Percentiles rank a stretch among this genome's conserved stretches.
These are phyloP conservation scores for Agrotis ipsilon DNA, from an alignment of 2,888 invertebrate species.

Conservation along the genomic window DNA sequence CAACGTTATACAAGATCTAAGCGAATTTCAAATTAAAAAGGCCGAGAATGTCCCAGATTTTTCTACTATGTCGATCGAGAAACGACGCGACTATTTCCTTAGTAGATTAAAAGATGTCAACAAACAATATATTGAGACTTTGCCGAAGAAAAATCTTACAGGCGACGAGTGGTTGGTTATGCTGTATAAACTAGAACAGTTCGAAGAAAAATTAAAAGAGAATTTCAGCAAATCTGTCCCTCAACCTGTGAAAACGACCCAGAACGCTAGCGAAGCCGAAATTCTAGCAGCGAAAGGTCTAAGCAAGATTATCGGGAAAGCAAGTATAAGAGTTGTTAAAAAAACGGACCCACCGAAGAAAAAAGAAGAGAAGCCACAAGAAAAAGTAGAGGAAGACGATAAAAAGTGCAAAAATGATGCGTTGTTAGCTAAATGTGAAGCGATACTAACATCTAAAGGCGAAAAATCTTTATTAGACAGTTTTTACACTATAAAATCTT, in stretches of 20 bases:
- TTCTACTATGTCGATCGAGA: conserved; percentile 72
- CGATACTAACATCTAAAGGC: conserved; percentile 82
- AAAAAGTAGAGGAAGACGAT: conserved; percentile 65
- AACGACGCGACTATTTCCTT: conserved; percentile 81
- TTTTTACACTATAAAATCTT: conserved; percentile 85
- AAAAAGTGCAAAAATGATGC: conserved; percentile 78
- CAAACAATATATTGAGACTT: conserved; percentile 80
- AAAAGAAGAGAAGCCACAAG: conserved; percentile 61
- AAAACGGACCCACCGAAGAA: conserved; percentile 73
- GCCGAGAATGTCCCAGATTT: conserved; percentile 77
- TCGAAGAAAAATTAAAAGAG: conserved; percentile 80
- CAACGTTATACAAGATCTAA: conserved; percentile 82
- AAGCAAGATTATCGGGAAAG: conserved; percentile 86
- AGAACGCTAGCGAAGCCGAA: conserved; percentile 84
- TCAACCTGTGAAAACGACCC: conserved; percentile 65
- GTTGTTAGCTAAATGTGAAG: conserved; percentile 83
- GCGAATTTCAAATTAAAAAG: conserved; percentile 77
- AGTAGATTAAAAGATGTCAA: conserved; percentile 81
- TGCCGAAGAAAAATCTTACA: conserved; percentile 80
- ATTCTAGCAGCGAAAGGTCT: conserved; percentile 86
- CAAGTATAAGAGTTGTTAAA: conserved; percentile 73
- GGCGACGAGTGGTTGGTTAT: conserved; percentile 87
- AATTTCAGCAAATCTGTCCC: conserved; percentile 76
- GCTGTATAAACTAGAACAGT: conserved; percentile 82
- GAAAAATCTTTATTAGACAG: conserved; percentile 83